Percentiles rank a stretch among this genome's conserved stretches.
Conservation (phyloP, 2,113 vertebrate species). For the Mixornis gularis region DNA sequence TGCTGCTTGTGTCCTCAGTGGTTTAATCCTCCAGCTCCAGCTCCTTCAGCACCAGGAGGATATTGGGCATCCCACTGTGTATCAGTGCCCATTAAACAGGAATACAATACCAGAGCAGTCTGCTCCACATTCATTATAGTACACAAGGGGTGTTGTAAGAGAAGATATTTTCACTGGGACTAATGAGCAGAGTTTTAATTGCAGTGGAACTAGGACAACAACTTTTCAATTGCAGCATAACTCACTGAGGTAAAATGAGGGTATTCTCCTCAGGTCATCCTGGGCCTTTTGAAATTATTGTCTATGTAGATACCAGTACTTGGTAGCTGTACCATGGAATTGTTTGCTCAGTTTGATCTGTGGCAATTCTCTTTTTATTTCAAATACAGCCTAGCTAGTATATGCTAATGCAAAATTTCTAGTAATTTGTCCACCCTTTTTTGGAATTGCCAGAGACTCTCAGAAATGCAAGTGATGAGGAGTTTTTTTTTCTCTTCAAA, state of each 20-base stretch:
- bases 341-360: neutral
- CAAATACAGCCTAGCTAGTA: neutral
- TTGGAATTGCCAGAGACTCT: neutral
- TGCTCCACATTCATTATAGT: neutral
- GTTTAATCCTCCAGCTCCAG: neutral
- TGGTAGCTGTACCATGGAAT: neutral
- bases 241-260: constrained; percentile 43
- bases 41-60: neutral
- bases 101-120: neutral
- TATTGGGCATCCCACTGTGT: neutral
- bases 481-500: neutral
- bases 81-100: neutral
- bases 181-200: constrained; percentile 47
- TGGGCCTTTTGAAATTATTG: neutral
- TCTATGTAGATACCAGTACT: neutral
- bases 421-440: neutral
- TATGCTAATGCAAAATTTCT: neutral
- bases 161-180: neutral
- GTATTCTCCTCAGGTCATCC: neutral
- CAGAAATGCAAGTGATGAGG: neutral
- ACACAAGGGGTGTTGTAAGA: neutral
- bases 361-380: neutral
- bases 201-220: constrained; percentile 19
- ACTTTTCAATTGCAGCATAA: neutral
- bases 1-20: neutral